Evolutionary conservation across 2,888 invertebrate species (phyloP), one percentile per base, ranked within the genome.

Genomic region (Cancer borealis): DNA sequence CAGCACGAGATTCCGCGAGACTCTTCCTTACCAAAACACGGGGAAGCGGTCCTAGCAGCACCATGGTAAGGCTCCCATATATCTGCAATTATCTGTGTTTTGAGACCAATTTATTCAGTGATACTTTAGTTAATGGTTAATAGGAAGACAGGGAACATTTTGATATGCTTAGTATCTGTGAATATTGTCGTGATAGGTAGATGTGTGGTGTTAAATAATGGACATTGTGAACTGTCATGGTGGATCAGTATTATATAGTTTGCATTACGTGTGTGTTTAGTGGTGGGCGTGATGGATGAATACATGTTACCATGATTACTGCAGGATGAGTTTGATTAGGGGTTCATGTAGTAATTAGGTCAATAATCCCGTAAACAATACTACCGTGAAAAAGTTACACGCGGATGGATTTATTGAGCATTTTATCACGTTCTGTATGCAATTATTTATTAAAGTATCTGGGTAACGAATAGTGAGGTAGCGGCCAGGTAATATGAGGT

Each of bases 1-100:
- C 2, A 30, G 4, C 49, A 47, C 89, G 89, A 89, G 89, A 89
- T n/a, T 46, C 54, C 49, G 89, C 89, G 89, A 89, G 89, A 89
- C 26, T 89, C 89, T 47, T 89, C 47, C 54, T 89, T 54, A n/a
- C 54, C 47, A 49, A 12, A 47, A 26, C 89, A 89, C 47, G 89
- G 47, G 47, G 49, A n/a, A 5, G 26, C 89, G 26, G 89, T 21
- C 89, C 6, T 3, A 30, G 73, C 73, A 26, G 73, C 73, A 8
- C n/a, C n/a, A 73, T 73, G 73, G 73, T 73, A 73, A 26, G 73
- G n/a, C 26, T 73, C 73, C 26, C 73, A 6, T 73, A 6, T 73
- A 73, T 73, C 73, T 26, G n/a, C 73, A 3, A n/a, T 26, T 26
- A 73, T 73, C 73, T n/a, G 73, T 8, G 5, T 73, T 73, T 26